Base-by-base conservation (phyloP, 1,140 invertebrate species). In the Megathymus violae region DNA sequence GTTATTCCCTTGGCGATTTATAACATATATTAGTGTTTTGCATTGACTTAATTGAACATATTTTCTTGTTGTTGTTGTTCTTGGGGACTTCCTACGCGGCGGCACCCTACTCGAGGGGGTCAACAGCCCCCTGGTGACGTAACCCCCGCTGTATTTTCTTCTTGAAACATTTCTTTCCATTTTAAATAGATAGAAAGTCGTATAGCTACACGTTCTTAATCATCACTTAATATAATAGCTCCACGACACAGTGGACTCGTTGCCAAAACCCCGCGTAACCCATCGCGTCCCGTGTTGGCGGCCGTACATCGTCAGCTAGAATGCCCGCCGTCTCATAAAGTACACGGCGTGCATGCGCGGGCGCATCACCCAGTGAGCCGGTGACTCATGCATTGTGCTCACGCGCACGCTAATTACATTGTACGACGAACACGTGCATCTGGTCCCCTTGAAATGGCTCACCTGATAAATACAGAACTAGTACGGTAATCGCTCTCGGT, bases 331-430 rank as follows among this genome's bases (percentile, higher is more conserved):
- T 51, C 48, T 38, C 34, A 51, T 51, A 40, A 51, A 51, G 48
- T 51, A 51, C 48, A 19, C 48, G 15, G 17, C 16, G 36, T 52
- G 36, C 44, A 67, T 71, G 69, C 62, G 69, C 64, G 41, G 48
- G 63, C 70, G 74, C 71, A 74, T 70, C 76, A 61, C 51, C 62
- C 50, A 16, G 38, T 11, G 27, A 22, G 19, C 19, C 54, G 38
- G 61, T 76, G 74, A 74, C 54, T 79, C 69, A 79, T 41, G 50
- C 36, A 41, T 54, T 54, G 50, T 41, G 50, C 36, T 54, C 36
- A 54, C 66, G 66, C 54, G 60, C 51, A 36, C 64, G 60, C 63
- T 76, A 76, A 76, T 76, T 74, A 76, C 76, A 76, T 66, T 69
- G 66, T 74, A 56, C 68, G 41, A 48, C 17, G 63, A 65, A 63